Base-by-base conservation (phyloP, 1,140 invertebrate species). In the Rhizoglyphus robini region DNA sequence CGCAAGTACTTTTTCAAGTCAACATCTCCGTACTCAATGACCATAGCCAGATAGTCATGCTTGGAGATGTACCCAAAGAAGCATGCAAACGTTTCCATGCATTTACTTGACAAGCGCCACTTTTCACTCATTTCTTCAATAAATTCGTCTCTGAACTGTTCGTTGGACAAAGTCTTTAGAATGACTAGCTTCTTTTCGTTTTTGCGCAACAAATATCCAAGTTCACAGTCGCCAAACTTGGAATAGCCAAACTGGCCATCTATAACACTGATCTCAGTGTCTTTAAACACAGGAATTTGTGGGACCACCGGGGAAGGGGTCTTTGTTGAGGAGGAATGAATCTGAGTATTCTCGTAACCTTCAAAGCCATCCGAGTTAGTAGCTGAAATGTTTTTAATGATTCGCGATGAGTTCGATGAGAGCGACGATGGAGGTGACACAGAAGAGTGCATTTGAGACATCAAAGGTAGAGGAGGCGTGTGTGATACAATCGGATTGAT, bases 1-100 rank as follows among this genome's bases (percentile, higher is more conserved):
- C 76, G 69, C 15, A 92, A 79, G 74, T 90, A 92, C 74, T 91
- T 87, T 75, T 88, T 87, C 48, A 95, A 81, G 77, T 95, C 90
- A 5, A 90, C 90, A 69, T 88, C 88, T 71, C 90, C 80, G 76
- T 93, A 94, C 75, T 96, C 91, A 72, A 94, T 84, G 1, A 94
- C 83, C 67, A 93, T 88, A 72, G 87, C 90, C 20, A 86, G 78
- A 0, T 88, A 89, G 69, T 89, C 86, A 63, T 88, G 86, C 46
- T 81, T 76, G 51, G 84, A 49, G 3, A 51, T 38, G n/a, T 49
- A 64, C 20, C 63, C 63, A 57, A 30, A 57, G 2, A 64, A 25
- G 23, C 18, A 18, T 27, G 63, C 63, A 51, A 64, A 49, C 11
- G 27, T 47, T 27, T 64, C 46, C 15, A 29, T 8, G n/a, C 63